Evolutionary conservation across 2,888 invertebrate genomes (phyloP), one percentile per base, ranked within the genome.

Genomic region (Heteromyza rotundicornis): DNA sequence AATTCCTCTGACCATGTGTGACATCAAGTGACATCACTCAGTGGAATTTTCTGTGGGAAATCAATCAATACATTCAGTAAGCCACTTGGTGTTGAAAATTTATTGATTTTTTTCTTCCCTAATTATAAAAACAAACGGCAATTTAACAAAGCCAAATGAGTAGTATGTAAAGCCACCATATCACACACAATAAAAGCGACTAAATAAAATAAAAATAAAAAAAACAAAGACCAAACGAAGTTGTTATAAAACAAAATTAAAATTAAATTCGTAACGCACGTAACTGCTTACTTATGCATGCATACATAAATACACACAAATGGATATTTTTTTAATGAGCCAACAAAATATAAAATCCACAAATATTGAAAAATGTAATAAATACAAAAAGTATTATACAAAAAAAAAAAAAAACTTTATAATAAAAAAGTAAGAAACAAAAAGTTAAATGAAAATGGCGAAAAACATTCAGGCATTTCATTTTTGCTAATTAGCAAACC

Each of bases 401-500:
- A 40, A 40, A n/a, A 7, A 10, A n/a, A 2, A 40, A 40, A 40
- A 40, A 8, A 32, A 8, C 12, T 32, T 32, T n/a, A n/a, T 32
- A 5, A 12, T 32, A 8, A 32, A 32, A 8, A 12, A 32, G 32
- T 32, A 5, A 5, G 32, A 32, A 32, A 32, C 32, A 5, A 32
- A 32, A 32, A 5, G 12, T 12, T 8, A 32, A 32, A 32, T 32
- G 32, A 32, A 32, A 32, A 32, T 8, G 5, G 12, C 32, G 32
- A 32, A 32, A 32, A n/a, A n/a, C n/a, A n/a, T n/a, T n/a, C n/a
- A n/a, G n/a, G n/a, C n/a, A 40, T 40, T 40, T 40, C 32, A 32
- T 40, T 40, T 40, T 40, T 40, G 40, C 40, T 40, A 40, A 40
- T 40, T 40, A 40, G 40, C 40, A 40, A 40, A 40, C 40, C 14